Percentiles rank a stretch among this genome's conserved stretches.
Conservation (phyloP, 2,888 invertebrate species). For the Sinhomidia bicolor region DNA sequence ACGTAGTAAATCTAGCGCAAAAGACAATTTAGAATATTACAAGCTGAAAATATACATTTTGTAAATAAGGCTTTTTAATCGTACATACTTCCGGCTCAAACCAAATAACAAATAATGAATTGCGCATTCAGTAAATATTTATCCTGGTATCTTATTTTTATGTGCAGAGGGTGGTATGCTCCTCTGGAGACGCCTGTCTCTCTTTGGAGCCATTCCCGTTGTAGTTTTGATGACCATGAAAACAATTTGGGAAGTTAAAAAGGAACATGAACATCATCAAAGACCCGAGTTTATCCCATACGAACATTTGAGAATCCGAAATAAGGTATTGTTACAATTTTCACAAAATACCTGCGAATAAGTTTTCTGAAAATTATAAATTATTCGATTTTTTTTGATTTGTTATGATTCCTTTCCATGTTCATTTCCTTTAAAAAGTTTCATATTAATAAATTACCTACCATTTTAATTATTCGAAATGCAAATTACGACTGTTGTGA, state of each 20-base stretch:
- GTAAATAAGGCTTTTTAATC: too few relatives aligned
- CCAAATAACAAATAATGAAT: too few relatives aligned
- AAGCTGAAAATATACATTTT: neutral
- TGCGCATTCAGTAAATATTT: too few relatives aligned
- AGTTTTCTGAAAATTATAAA: too few relatives aligned
- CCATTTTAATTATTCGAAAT: neutral
- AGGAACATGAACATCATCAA: slow-evolving; percentile 60
- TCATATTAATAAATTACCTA: too few relatives aligned
- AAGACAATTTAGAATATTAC: neutral
- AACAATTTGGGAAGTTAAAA: slow-evolving; percentile 56
- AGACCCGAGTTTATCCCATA: slow-evolving; percentile 66
- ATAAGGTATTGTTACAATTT: slow-evolving; percentile 59
- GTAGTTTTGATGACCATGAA: slow-evolving; percentile 63
- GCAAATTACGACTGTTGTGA: neutral
- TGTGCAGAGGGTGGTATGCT: neutral
- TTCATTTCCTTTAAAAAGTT: too few relatives aligned
- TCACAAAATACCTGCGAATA: too few relatives aligned
- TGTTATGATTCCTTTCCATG: too few relatives aligned
- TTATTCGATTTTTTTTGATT: too few relatives aligned
- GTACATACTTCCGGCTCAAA: too few relatives aligned
- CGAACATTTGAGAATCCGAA: slow-evolving; percentile 71
- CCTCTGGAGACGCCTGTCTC: slow-evolving; percentile 62
- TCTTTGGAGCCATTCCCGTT: slow-evolving; percentile 72
- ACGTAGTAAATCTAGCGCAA: neutral
- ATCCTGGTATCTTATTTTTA: too few relatives aligned